Conservation (phyloP, 2,797 vertebrate genomes). For the Xenops minutus region DNA sequence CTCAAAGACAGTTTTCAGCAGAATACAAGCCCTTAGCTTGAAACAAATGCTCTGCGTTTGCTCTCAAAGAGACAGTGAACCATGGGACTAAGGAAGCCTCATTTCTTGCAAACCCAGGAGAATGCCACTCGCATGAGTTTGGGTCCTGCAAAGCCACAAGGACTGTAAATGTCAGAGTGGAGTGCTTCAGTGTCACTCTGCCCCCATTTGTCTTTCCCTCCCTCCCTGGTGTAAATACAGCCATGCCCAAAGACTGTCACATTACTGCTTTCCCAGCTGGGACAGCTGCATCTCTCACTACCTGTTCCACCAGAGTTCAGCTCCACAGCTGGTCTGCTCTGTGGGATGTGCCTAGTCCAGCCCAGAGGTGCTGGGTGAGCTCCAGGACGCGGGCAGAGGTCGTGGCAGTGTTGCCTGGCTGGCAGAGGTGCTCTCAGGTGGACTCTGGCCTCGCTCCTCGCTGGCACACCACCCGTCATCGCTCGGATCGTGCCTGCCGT, state of each 20-base stretch:
- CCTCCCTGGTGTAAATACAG: rapidly evolving
- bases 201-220: not conserved
- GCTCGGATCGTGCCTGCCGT: not conserved
- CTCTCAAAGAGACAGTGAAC: not conserved
- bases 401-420: rapidly evolving
- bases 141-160: not conserved
- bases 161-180: not conserved
- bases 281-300: not conserved
- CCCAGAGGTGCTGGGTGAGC: not conserved
- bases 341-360: not conserved
- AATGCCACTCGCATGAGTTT: not conserved
- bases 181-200: not conserved
- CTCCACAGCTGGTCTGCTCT: not conserved
- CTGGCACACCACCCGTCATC: not conserved
- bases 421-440: not conserved
- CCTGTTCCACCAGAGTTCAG: not conserved
- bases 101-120: not conserved
- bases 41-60: not conserved
- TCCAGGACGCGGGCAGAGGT: not conserved
- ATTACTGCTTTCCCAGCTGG: not conserved
- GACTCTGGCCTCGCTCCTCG: not conserved
- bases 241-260: not conserved
- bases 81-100: not conserved
- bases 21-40: not conserved
- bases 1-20: not conserved